Evolutionary conservation across 2,797 vertebrate genomes (phyloP).

Genomic region (Hylomyscus alleni): DNA sequence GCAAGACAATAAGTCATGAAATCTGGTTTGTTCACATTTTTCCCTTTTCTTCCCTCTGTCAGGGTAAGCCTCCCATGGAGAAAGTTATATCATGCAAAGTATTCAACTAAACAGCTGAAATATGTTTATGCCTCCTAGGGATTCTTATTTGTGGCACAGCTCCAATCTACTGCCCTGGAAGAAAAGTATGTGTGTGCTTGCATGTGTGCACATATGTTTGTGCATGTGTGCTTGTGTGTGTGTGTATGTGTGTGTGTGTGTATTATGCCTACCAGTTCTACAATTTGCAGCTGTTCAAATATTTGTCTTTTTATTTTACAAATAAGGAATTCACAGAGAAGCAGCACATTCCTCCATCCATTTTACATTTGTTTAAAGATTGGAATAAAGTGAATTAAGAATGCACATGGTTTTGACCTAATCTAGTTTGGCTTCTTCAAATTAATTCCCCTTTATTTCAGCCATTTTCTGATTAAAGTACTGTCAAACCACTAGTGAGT

Average conservation of each 20-base stretch:
- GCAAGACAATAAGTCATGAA: conserved; percentile 86
- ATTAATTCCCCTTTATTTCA: conserved; percentile 38
- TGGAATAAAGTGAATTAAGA: conserved; percentile 76
- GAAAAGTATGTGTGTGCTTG: conserved; percentile 52
- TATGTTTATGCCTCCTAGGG: conserved; percentile 83
- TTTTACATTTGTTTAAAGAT: conserved; percentile 75
- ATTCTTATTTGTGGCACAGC: conserved; percentile 84
- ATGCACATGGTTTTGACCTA: conserved; percentile 38
- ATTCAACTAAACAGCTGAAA: conserved; percentile 87
- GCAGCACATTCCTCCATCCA: conserved; percentile 77
- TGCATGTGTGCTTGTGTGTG: background rate
- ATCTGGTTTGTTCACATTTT: conserved; percentile 91
- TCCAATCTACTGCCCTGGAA: conserved; percentile 82
- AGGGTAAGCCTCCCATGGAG: conserved; percentile 89
- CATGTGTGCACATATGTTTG: background rate
- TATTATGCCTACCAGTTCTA: conserved; percentile 75
- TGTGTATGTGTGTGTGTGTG: background rate
- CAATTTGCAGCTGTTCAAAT: conserved; percentile 88
- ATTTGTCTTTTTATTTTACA: conserved; percentile 87
- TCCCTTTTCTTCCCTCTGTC: conserved; percentile 87
- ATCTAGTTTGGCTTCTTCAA: conserved; percentile 42
- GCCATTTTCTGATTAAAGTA: background rate
- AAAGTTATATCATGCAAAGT: conserved; percentile 86
- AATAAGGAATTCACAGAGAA: conserved; percentile 84
- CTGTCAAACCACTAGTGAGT: background rate